Evolutionary conservation across 2,113 vertebrate species (phyloP), one percentile per base, ranked within the genome.

Genomic region (Syngnathus typhle): DNA sequence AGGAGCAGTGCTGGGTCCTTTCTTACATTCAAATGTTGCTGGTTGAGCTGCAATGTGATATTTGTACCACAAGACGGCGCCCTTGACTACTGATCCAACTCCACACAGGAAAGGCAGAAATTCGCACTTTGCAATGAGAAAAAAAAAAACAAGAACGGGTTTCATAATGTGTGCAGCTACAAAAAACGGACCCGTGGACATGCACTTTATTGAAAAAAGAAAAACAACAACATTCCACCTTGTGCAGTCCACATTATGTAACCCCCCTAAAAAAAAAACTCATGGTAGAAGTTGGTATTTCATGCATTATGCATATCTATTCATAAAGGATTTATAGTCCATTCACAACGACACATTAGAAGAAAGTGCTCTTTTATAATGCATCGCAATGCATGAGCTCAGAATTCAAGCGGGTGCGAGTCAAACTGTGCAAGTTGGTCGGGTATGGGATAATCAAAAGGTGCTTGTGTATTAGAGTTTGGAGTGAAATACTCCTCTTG

Each of bases 271-370:
- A 67, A 49, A n/a, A 58, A 58, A 77, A 60, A 73, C 54, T 70
- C 18, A 74, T 71, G 68, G 64, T 64, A 21, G 37, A 38, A 27
- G 60, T 27, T 21, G 69, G 67, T 79, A 15, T 77, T 78, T 56
- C 56, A 81, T 82, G 2, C 74, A 77, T 79, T 44, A 64, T 59
- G 60, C 69, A 81, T 81, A 69, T 67, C 18, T 60, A 66, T 59
- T 75, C 69, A 80, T 85, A 55, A 83, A 80, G 65, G 68, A 83
- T 83, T 81, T 69, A 78, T 52, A 60, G 41, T n/a, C 65, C 23
- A 27, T 19, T 64, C 47, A 12, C 66, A 69, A 63, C 62, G 65
- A 63, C 62, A 67, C 67, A 67, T 68, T 37, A 69, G 72, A 32
- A 69, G 54, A 49, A 55, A 55, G 10, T 21, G 60, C 36, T 70